Evolutionary conservation across 2,113 vertebrate species (phyloP), one percentile per base, ranked within the genome.

Genomic region (Callopanchax toddi): DNA sequence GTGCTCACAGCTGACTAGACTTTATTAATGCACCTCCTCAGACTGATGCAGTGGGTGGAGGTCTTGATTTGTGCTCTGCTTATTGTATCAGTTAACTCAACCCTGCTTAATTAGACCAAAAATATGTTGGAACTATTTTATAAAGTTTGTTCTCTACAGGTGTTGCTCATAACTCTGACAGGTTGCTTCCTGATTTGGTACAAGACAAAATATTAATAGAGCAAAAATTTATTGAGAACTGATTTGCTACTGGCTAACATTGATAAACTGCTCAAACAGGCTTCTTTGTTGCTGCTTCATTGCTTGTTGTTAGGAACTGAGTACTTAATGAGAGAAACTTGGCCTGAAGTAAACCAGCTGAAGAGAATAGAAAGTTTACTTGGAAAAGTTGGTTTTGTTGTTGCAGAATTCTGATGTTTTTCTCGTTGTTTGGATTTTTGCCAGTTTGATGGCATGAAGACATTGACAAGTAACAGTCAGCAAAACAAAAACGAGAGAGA

Each of bases 81-180:
- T 32, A 5, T 32, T 48, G 46, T 40, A 54, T 55, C 46, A 29
- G 32, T 50, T 57, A 44, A 18, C 6, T 51, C 45, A 7, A 29
- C 21, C 5, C 5, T n/a, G n/a, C 48, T 73, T 73, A 59, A 63
- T 40, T 39, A 62, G 59, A 57, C 26, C 10, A 18, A 44, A 58
- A 26, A 3, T 17, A 37, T 25, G 16, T 59, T 66, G 26, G 59
- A 60, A 49, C 32, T 18, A 39, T 25, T 25, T 57, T 46, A 45
- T 2, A 1, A 37, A 37, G 36, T 37, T 37, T 37, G 56, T 4
- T 23, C 23, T 34, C 2, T 34, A 17, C 60, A 46, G 51, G 50
- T 39, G 17, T 6, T 37, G 17, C 39, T 26, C 22, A 4, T 12
- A 21, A 6, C 5, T 59, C n/a, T 5, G 26, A 10, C 5, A 67